Conservation (phyloP, 2,888 invertebrate genomes). For the Linyphia triangularis region DNA sequence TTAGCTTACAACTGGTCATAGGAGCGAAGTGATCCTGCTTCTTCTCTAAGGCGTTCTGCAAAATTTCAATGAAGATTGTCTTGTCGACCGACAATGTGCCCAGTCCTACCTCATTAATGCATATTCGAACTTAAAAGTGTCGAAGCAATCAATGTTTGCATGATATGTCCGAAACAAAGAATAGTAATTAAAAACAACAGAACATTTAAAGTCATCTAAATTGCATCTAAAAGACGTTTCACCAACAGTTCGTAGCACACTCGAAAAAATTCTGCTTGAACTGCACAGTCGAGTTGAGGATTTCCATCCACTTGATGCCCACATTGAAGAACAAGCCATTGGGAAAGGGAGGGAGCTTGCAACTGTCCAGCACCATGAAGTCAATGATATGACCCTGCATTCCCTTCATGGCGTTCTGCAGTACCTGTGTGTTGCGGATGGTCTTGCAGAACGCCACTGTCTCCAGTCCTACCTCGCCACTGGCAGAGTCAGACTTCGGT, state of each 20-base stretch:
- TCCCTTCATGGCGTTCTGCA: slow-evolving; percentile 76
- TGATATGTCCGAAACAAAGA: no score
- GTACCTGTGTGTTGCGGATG: slow-evolving; percentile 75
- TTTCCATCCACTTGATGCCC: slow-evolving; percentile 77
- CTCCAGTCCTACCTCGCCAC: slow-evolving; percentile 56
- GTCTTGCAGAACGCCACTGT: slow-evolving; percentile 77
- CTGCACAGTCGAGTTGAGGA: slow-evolving; percentile 76
- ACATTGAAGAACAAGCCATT: slow-evolving; percentile 76
- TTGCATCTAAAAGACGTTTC: no score
- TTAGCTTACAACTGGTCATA: no score
- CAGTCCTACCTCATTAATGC: no score
- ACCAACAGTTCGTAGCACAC: slow-evolving; percentile 70
- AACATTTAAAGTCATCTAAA: no score
- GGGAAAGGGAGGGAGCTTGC: slow-evolving; percentile 77
- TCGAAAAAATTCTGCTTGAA: slow-evolving; percentile 76
- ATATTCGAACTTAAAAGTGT: no score
- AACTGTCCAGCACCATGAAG: slow-evolving; percentile 76
- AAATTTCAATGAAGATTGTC: no score
- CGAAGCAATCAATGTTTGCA: no score
- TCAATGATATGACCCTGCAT: slow-evolving; percentile 76
- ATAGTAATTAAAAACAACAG: no score
- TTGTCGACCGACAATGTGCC: no score
- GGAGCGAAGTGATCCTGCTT: no score
- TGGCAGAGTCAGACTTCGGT: slow-evolving; percentile 13
- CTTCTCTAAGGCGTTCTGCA: no score